phyloP scores from a whole-genome alignment of 2,113 vertebrate species.

The Odontesthes bonariensis region DNA sequence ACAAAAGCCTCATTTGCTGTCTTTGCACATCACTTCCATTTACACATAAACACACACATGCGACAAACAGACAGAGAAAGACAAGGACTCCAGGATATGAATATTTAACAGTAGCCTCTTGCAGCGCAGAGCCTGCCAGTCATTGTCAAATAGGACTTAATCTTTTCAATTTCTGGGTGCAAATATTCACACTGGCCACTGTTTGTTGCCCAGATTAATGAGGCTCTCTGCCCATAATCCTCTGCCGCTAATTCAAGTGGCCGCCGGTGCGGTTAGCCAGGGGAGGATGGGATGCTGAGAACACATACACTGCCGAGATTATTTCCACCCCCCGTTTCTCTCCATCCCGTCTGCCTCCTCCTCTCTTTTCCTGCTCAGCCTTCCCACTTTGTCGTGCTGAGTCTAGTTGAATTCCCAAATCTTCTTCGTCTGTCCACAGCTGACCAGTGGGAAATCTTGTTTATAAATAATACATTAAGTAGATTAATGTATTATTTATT shows the following conservation, averaged over 20 bases:
- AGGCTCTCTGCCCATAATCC: constrained; percentile 97
- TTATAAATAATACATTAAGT: too few relatives aligned
- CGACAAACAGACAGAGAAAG: constrained; percentile 18
- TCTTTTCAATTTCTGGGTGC: constrained; percentile 99
- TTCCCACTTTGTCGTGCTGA: constrained; percentile 37
- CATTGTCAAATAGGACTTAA: constrained; percentile 99
- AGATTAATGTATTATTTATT: constrained; percentile 21
- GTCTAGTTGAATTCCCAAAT: constrained; percentile 31
- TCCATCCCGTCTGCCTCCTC: constrained; percentile 18
- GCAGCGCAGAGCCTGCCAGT: constrained; percentile 93
- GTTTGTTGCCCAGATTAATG: constrained; percentile 99
- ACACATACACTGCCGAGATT: constrained; percentile 88
- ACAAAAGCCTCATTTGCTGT: constrained; percentile 21
- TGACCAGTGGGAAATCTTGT: constrained; percentile 28
- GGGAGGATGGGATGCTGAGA: constrained; percentile 85
- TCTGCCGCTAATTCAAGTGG: constrained; percentile 99
- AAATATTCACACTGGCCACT: constrained; percentile 99
- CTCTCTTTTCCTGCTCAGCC: constrained; percentile 8
- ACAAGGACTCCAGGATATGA: constrained; percentile 89
- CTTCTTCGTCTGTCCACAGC: constrained; percentile 18
- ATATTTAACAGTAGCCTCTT: constrained; percentile 99
- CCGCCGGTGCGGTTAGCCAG: constrained; percentile 87
- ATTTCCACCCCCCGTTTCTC: constrained; percentile 58
- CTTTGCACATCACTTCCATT: constrained; percentile 37
- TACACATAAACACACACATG: constrained; percentile 22